phyloP scores from a whole-genome alignment of 2,888 invertebrate species.

The Papilio demoleus region DNA sequence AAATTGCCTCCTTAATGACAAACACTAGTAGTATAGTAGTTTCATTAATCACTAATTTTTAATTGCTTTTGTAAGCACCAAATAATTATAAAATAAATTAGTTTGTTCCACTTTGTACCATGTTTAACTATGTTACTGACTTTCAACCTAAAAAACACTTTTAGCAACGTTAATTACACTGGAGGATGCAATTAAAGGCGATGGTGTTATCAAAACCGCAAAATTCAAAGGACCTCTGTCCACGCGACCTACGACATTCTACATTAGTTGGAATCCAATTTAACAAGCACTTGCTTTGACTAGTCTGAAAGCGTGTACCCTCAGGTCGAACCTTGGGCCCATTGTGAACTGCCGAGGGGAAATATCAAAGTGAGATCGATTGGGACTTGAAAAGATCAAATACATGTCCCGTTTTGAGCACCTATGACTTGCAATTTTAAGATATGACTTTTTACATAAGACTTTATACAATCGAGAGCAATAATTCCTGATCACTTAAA shows the following conservation, averaged over 20 bases:
- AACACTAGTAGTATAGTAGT: no score
- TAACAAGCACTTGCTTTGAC: slow-evolving; percentile 62
- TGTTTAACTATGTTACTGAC: no score
- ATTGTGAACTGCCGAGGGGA: slow-evolving; percentile 67
- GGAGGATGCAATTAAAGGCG: slow-evolving; percentile 21
- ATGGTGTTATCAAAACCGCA: slow-evolving; percentile 19
- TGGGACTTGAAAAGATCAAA: slow-evolving; percentile 80
- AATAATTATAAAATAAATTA: no score
- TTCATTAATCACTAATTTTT: no score
- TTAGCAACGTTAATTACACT: slow-evolving; percentile 8
- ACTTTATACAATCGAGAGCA: no score
- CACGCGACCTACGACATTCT: slow-evolving; percentile 34
- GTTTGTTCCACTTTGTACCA: no score
- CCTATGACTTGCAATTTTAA: slow-evolving; percentile 59
- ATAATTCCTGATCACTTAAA: no score
- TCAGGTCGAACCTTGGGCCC: slow-evolving; percentile 55
- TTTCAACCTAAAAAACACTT: neutral
- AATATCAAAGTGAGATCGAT: slow-evolving; percentile 76
- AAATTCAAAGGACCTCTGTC: slow-evolving; percentile 36
- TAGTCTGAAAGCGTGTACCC: slow-evolving; percentile 65
- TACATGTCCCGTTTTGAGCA: slow-evolving; percentile 59
- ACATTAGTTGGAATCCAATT: slow-evolving; percentile 40
- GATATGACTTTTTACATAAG: slow-evolving; percentile 43
- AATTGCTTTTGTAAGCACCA: no score
- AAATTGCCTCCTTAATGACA: no score